Evolutionary conservation across 2,113 vertebrate genomes (phyloP).

Genomic region (Lasiurus borealis): DNA sequence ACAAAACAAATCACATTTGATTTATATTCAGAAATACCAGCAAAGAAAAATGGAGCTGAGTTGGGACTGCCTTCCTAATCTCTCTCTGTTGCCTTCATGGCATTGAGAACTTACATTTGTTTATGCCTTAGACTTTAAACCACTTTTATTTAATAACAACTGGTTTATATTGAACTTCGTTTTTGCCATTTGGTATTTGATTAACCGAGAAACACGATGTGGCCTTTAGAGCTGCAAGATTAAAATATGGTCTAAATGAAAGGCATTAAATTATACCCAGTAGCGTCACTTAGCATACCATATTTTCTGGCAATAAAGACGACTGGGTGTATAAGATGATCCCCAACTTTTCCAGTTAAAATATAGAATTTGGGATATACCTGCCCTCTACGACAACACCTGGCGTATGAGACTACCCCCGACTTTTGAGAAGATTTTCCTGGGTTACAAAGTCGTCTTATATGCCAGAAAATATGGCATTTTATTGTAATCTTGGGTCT

Average conservation of each 20-base stretch:
- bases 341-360: too few relatives aligned
- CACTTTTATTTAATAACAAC: slow-evolving; percentile 11
- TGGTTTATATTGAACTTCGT: neutral
- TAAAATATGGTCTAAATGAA: slow-evolving; percentile 48
- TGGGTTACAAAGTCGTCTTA: too few relatives aligned
- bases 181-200: neutral
- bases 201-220: slow-evolving; percentile 12
- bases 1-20: neutral
- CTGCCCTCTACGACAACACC: too few relatives aligned
- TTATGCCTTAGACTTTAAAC: neutral
- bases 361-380: too few relatives aligned
- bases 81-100: neutral
- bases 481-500: neutral
- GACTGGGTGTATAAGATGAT: too few relatives aligned
- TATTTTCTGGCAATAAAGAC: too few relatives aligned
- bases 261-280: slow-evolving; percentile 27
- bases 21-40: neutral
- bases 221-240: neutral
- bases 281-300: neutral
- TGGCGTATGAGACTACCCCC: too few relatives aligned
- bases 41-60: neutral
- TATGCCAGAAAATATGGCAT: neutral
- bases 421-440: too few relatives aligned
- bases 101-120: slow-evolving; percentile 25
- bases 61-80: neutral